Evolutionary conservation across 1,140 invertebrate genomes (phyloP), one percentile per base, ranked within the genome.

Genomic region (Orchesella cincta): DNA sequence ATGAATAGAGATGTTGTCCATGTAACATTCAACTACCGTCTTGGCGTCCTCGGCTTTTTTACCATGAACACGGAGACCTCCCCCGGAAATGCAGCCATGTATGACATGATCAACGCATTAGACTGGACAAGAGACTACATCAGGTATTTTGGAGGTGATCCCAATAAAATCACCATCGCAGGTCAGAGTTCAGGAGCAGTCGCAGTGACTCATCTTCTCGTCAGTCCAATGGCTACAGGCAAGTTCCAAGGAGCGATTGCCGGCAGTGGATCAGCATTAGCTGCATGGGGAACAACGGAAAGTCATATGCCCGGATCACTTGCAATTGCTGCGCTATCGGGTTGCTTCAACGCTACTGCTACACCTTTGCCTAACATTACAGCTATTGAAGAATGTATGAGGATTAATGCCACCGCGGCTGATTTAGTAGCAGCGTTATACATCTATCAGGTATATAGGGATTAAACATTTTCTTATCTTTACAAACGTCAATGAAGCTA

Each of bases 31-130:
- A 79, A 79, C 29, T 79, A 79, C 35, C 29, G 78, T n/a, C 35
- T 79, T 14, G 78, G 78, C 1, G 23, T 73, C 46, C 16, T 23
- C 62, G 79, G 79, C 2, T 77, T 78, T 51, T 78, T 78, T n/a
- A 54, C 54, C 29, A 29, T 80, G 70, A 51, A 74, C 14, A 74
- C n/a, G 23, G 36, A 78, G 5, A 71, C 76, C 5, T 74, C 73
- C 23, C 79, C 79, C 8, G 77, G 79, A 35, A 80, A 80, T 72
- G 79, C 71, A n/a, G 79, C 34, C 2, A 51, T 80, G 46, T 80
- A 80, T 35, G 79, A 80, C 23, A 62, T 74, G 0, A 1, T 80
- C 1, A 31, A 36, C 16, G 77, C 79, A 1, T 52, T 80, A 3
- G 33, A 33, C 2, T 78, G 76, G 75, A 57, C 76, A 23, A 75